These are phyloP conservation scores for Odobenus rosmarus DNA, from an alignment of 2,113 vertebrate species.

Conservation along the genomic window DNA sequence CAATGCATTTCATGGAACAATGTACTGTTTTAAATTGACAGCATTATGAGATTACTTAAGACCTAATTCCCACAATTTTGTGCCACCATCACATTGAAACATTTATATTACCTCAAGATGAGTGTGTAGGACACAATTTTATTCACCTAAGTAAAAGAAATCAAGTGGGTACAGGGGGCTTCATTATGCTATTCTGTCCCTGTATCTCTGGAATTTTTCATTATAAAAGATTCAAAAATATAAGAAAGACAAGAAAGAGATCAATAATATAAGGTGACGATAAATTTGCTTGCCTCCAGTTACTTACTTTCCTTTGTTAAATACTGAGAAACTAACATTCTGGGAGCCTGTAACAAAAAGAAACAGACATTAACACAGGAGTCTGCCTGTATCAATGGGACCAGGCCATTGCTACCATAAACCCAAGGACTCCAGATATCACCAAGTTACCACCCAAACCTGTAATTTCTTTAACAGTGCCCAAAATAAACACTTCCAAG, in stretches of 20 bases:
- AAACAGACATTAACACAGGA: slow-evolving; percentile 25
- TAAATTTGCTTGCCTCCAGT: background rate
- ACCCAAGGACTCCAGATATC: background rate
- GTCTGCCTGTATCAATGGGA: fast-evolving
- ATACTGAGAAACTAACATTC: slow-evolving; percentile 86
- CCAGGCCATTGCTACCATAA: background rate
- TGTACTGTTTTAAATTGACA: background rate
- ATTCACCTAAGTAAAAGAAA: background rate
- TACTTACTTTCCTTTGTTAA: slow-evolving; percentile 90
- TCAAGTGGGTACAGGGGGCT: background rate
- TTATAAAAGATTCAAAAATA: background rate
- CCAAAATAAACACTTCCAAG: background rate
- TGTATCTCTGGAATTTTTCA: background rate
- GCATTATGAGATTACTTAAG: background rate
- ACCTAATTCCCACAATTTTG: background rate
- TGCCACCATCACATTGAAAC: background rate
- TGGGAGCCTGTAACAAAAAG: slow-evolving; percentile 84
- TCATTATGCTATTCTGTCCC: background rate
- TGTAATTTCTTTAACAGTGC: background rate
- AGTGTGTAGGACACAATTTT: background rate
- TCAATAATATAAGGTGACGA: background rate
- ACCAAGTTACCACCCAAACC: background rate
- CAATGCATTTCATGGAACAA: background rate
- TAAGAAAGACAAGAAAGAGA: background rate
- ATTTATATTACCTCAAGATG: background rate